Evolutionary conservation across 2,113 vertebrate species (phyloP), one percentile per base, ranked within the genome.

Genomic region (Lichenostomus cassidix): DNA sequence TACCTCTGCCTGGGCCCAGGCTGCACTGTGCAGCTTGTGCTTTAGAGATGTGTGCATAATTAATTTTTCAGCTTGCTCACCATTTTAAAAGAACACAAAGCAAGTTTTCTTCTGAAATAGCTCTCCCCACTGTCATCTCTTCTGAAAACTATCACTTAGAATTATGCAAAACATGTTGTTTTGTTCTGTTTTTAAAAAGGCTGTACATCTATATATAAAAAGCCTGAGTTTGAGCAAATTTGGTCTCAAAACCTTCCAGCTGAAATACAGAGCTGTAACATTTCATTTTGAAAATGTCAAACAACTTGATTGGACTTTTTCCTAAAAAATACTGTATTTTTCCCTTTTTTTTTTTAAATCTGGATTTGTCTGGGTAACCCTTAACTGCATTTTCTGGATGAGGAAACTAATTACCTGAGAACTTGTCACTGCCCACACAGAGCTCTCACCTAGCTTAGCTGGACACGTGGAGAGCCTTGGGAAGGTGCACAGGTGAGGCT

Each of bases 41-140:
- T 95, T 79, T 20, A 42, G 77, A 92, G 62, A 76, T 69, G 28
- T 58, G 80, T 58, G 74, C 68, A 75, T 89, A 95, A 95, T 95
- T 92, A 97, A 95, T 96, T 96, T 95, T 94, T 91, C 74, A 82
- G 87, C 83, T 91, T 89, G 70, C 58, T 96, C 65, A 64, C 91
- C 44, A 78, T 84, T 95, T 94, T 92, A 81, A 47, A 73, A 60
- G 83, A 78, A 56, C 86, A 84, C 64, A 92, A 94, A 92, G 73
- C 60, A 84, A 90, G 89, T 89, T 94, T 84, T 89, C 73, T 75
- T 92, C 86, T 91, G 89, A 93, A 95, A 94, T 47, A 90, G 28
- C 60, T 90, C 80, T 93, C 53, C n/a, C 75, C 37, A 50, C 90
- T 95, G 92, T 94, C 87, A 75, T 87, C 27, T 94, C 56, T 87